Evolutionary conservation across 2,113 vertebrate species (phyloP).

Genomic region (Nycticryphes semicollaris): DNA sequence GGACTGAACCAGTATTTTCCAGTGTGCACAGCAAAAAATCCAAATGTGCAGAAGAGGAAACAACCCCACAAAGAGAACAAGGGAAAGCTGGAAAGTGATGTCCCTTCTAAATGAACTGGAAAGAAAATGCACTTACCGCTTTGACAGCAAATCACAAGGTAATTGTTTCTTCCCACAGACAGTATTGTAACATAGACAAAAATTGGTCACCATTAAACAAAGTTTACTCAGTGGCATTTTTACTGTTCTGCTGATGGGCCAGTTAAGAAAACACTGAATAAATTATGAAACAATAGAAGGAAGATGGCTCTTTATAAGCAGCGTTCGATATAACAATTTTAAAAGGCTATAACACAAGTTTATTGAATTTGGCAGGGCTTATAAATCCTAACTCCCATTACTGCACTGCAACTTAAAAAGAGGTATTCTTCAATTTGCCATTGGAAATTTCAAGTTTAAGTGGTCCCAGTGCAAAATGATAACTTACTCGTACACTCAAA

Average conservation of each 20-base stretch:
- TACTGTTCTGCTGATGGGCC: constrained; percentile 47
- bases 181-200: constrained; percentile 51
- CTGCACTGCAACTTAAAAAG: not conserved
- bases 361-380: constrained; percentile 60
- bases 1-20: not conserved
- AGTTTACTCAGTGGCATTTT: constrained; percentile 66
- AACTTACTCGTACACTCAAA: not conserved
- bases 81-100: constrained; percentile 7
- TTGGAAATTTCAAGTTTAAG: constrained; percentile 23
- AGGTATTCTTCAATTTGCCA: constrained; percentile 18
- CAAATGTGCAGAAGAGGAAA: not conserved
- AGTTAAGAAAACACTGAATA: constrained; percentile 66
- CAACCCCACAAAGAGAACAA: not conserved
- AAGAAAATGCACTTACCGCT: constrained; percentile 32
- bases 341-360: constrained; percentile 61
- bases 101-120: constrained; percentile 42
- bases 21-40: not conserved
- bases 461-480: constrained; percentile 6
- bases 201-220: constrained; percentile 62
- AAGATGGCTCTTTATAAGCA: constrained; percentile 31
- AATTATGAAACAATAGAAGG: constrained; percentile 58
- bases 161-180: constrained; percentile 59
- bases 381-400: constrained; percentile 60
- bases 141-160: constrained; percentile 40
- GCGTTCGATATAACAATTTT: constrained; percentile 55